Conservation (phyloP, 2,113 vertebrate genomes). For the Halichoerus grypus region DNA sequence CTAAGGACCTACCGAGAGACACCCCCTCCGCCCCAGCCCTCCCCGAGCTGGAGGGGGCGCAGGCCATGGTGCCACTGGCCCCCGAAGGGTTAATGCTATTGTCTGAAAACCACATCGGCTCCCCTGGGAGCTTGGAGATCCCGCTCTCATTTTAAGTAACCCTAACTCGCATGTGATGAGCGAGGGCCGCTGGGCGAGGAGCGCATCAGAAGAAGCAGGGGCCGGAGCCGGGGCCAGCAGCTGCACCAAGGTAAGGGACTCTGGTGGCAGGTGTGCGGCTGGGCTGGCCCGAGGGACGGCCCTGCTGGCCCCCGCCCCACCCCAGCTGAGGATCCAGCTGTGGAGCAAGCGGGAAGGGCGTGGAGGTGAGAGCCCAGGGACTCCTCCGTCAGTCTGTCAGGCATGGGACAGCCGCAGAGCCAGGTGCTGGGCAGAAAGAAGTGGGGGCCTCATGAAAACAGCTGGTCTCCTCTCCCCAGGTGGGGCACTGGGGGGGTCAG, state of each 20-base stretch:
- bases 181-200: slow-evolving; percentile 23
- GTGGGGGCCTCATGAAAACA: neutral
- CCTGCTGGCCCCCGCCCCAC: neutral
- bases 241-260: slow-evolving; percentile 65
- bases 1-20: neutral
- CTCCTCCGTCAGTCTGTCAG: neutral
- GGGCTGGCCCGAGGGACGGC: neutral
- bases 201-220: neutral
- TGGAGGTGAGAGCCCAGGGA: neutral
- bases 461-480: neutral
- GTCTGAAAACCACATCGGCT: slow-evolving; percentile 77
- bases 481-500: neutral
- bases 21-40: neutral
- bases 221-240: neutral
- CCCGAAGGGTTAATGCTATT: slow-evolving; percentile 82
- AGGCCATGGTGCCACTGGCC: neutral
- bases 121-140: slow-evolving; percentile 82
- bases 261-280: neutral
- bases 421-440: neutral
- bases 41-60: neutral
- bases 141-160: slow-evolving; percentile 86
- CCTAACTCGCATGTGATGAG: slow-evolving; percentile 79
- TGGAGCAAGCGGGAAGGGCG: neutral
- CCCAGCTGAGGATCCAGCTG: neutral
- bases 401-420: neutral